phyloP scores from a whole-genome alignment of 2,888 invertebrate species.

The Andrena minutula region DNA sequence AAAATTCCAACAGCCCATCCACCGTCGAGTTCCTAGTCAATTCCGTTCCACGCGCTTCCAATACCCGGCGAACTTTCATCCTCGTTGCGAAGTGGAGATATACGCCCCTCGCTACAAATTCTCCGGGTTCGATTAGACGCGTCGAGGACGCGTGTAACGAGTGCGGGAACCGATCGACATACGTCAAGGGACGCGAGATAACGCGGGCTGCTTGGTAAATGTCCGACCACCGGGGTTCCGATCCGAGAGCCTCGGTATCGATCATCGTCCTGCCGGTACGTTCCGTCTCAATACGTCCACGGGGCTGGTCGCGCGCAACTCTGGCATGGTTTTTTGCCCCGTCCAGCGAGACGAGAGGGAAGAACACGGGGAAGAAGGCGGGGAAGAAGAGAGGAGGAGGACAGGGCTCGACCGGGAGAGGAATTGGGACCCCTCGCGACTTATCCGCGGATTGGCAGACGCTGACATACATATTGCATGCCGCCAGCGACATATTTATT shows the following conservation, averaged over 20 bases:
- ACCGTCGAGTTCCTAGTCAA: background rate
- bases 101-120: background rate
- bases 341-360: constrained; percentile 43
- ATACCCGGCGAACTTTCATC: background rate
- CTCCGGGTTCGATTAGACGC: background rate
- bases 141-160: constrained; percentile 45
- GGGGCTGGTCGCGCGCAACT: constrained; percentile 63
- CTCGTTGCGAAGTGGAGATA: background rate
- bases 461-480: constrained; percentile 83
- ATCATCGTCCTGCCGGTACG: constrained; percentile 64
- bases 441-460: constrained; percentile 75
- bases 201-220: constrained; percentile 49
- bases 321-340: constrained; percentile 49
- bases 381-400: constrained; percentile 29
- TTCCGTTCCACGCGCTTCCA: background rate
- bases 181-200: constrained; percentile 60
- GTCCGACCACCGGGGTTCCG: constrained; percentile 56
- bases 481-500: constrained; percentile 81
- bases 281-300: constrained; percentile 75
- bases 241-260: constrained; percentile 54
- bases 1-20: background rate
- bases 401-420: constrained; percentile 26
- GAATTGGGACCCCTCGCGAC: constrained; percentile 63
- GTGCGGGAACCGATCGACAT: constrained; percentile 44
- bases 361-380: constrained; percentile 53